phyloP scores from a whole-genome alignment of 2,113 vertebrate species.

The Oreotragus oreotragus region DNA sequence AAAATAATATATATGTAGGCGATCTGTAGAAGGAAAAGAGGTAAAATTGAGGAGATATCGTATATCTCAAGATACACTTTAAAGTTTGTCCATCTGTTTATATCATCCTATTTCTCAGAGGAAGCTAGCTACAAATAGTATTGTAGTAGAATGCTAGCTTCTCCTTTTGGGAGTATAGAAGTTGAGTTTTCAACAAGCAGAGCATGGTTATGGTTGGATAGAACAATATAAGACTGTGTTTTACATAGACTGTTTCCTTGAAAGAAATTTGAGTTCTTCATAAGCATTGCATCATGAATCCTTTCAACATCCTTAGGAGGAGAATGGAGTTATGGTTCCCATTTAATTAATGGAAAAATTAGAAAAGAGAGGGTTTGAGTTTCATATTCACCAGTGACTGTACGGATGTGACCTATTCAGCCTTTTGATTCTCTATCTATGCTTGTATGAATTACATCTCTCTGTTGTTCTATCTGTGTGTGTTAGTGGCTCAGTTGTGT shows the following conservation, averaged over 20 bases:
- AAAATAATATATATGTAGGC: not conserved
- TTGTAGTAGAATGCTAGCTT: not conserved
- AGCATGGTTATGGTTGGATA: not conserved
- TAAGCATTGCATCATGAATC: slow-evolving; percentile 25
- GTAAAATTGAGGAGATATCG: not conserved
- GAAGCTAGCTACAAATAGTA: not conserved
- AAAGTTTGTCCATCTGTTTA: not conserved
- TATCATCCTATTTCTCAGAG: not conserved
- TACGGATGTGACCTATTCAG: not conserved
- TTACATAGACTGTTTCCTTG: slow-evolving; percentile 31
- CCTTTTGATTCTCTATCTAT: not conserved
- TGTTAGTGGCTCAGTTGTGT: not conserved
- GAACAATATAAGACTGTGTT: slow-evolving; percentile 6
- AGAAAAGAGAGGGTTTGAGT: not conserved
- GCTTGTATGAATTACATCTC: not conserved
- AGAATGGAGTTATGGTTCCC: slow-evolving; percentile 27
- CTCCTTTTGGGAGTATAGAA: not conserved
- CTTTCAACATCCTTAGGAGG: not conserved
- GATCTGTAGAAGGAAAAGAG: slow-evolving; percentile 13
- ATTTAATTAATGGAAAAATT: slow-evolving; percentile 38
- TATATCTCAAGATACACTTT: not conserved
- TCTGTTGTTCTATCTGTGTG: not conserved
- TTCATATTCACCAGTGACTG: not conserved
- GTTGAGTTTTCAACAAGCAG: not conserved
- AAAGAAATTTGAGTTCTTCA: slow-evolving; percentile 20